These are phyloP conservation scores for Oreotrochilus melanogaster DNA, from an alignment of 2,113 vertebrate genomes.

Conservation along the genomic window DNA sequence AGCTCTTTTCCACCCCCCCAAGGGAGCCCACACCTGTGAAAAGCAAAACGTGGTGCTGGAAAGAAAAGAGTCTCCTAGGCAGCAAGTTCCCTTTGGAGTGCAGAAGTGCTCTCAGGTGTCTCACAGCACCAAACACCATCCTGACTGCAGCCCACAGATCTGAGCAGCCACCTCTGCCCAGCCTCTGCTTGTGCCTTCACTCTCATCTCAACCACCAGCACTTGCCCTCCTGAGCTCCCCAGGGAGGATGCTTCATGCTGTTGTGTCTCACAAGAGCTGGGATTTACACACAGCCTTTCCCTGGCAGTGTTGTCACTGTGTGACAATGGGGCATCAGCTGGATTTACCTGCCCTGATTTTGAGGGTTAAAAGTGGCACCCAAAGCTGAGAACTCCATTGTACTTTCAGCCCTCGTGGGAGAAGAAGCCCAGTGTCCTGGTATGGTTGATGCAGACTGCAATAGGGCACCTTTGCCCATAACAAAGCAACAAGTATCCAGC, in stretches of 20 bases:
- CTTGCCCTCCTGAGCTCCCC: not conserved
- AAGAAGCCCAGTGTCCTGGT: not conserved
- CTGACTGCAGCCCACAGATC: not conserved
- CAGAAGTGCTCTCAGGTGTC: not conserved
- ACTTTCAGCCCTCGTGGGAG: not conserved
- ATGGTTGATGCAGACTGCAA: not conserved
- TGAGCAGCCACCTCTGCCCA: not conserved
- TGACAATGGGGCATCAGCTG: not conserved
- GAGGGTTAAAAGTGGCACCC: not conserved
- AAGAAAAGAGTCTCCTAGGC: not conserved
- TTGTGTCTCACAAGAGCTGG: not conserved
- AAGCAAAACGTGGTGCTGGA: not conserved
- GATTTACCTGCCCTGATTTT: not conserved
- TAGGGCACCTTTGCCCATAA: not conserved
- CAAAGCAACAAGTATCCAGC: not conserved
- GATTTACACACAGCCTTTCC: not conserved
- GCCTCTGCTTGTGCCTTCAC: not conserved
- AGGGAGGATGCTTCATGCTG: not conserved
- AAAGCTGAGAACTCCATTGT: not conserved
- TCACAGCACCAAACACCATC: not conserved
- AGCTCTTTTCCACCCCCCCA: not conserved
- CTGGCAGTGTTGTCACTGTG: not conserved
- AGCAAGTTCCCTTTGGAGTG: not conserved
- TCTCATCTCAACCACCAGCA: not conserved
- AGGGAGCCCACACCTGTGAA: not conserved